Evolutionary conservation across 2,797 vertebrate genomes (phyloP), one percentile per base, ranked within the genome.

Genomic region (Poeciliopsis turneri): DNA sequence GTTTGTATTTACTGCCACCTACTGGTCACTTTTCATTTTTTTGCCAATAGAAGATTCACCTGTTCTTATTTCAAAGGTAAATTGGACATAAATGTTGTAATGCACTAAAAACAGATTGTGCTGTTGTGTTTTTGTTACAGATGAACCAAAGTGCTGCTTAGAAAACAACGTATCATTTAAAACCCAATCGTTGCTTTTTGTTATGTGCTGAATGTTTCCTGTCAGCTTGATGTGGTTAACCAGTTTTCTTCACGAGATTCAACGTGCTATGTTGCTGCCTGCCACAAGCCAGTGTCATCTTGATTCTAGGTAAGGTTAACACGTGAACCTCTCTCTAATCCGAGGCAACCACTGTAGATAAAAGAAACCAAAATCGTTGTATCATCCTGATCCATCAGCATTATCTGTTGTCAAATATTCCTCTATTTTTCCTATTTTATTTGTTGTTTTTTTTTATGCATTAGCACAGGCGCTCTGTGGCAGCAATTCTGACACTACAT

Each of bases 1-100:
- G 9, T 6, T 6, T 16, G 23, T 12, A 72, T 81, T 28, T 90
- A 77, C 83, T 88, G 86, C 86, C 86, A 7, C 70, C 83, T 18
- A 79, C 80, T 84, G 91, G 85, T 61, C 43, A 47, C 4, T 43
- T 49, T 0, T 0, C 51, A 36, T 30, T 12, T 3, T 3, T 25
- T 11, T 36, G 2, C 39, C 16, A 13, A 15, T 43, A 43, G 5
- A 28, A n/a, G 20, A 43, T 55, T 41, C 36, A 36, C 12, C 5
- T 43, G 41, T 70, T 46, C 8, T 16, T 15, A 16, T 46, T n/a
- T 28, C 11, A 69, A 23, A 16, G 43, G 28, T 70, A 9, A n/a
- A n/a, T 18, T 46, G 23, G 6, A 28, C 41, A 68, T 23, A 25
- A 18, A 25, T 11, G 13, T 28, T 18, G 2, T 4, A 46, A 8